Conservation (phyloP, 2,888 invertebrate genomes). For the Apamea sordens region DNA sequence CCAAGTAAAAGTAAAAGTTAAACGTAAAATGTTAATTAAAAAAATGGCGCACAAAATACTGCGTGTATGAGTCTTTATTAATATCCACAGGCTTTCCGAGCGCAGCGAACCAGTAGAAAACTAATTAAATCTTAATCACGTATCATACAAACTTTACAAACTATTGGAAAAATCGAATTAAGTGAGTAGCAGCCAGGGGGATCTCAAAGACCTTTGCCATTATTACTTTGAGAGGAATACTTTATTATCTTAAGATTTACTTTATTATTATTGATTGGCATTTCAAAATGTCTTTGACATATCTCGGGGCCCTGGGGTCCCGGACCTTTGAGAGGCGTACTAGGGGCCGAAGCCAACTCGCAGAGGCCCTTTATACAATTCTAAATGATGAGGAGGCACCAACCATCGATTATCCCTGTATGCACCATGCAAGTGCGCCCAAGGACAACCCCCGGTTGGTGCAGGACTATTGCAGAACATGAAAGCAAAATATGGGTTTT, state of each 20-base stretch:
- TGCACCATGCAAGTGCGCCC: too few relatives aligned
- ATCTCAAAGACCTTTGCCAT: not conserved
- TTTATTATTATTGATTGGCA: not conserved
- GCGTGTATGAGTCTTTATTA: conserved; percentile 13
- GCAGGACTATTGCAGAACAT: too few relatives aligned
- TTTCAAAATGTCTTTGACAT: too few relatives aligned
- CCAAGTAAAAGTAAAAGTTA: too few relatives aligned
- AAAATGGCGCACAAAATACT: not conserved
- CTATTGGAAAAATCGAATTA: conserved; percentile 21
- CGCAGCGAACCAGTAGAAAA: conserved; percentile 5
- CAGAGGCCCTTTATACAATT: too few relatives aligned
- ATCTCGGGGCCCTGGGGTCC: too few relatives aligned
- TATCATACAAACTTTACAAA: conserved; percentile 13
- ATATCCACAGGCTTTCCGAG: not conserved
- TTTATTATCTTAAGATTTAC: not conserved
- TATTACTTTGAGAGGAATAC: not conserved
- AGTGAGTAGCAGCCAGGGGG: not conserved
- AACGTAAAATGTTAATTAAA: not conserved
- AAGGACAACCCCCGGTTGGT: too few relatives aligned
- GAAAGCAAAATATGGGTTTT: too few relatives aligned
- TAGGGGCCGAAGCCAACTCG: too few relatives aligned
- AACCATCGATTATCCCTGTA: too few relatives aligned
- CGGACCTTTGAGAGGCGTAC: too few relatives aligned
- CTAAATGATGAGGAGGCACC: too few relatives aligned
- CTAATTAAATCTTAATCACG: conserved; percentile 41